Conservation (phyloP, 2,797 vertebrate genomes). For the Coregonus suidteri region DNA sequence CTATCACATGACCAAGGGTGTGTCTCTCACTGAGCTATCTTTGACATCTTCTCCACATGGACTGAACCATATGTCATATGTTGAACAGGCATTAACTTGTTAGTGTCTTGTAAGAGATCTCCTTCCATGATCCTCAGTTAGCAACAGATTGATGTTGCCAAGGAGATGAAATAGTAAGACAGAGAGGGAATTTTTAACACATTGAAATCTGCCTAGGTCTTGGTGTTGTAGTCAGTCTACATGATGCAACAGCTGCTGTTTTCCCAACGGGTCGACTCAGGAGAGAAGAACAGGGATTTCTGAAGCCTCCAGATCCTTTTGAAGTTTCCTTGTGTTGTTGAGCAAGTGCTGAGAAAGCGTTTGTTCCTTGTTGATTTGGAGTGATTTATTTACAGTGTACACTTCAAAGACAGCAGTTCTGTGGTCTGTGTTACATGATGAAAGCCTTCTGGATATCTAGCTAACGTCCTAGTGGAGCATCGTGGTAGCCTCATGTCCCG, state of each 20-base stretch:
- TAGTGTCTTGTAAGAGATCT: not conserved
- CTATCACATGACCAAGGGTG: not conserved
- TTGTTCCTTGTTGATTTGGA: conserved; percentile 8
- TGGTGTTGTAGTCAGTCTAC: conserved; percentile 9
- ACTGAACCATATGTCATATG: not conserved
- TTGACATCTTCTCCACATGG: not conserved
- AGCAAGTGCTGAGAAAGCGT: too few relatives aligned
- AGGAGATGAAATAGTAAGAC: conserved; percentile 49
- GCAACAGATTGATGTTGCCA: conserved; percentile 38
- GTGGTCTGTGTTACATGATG: not conserved
- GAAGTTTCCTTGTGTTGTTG: not conserved
- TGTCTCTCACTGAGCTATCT: not conserved
- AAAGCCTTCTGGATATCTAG: conserved; percentile 32
- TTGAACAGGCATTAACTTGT: not conserved
- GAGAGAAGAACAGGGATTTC: not conserved
- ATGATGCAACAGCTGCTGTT: conserved; percentile 21
- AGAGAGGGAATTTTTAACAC: not conserved
- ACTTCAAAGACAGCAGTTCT: conserved; percentile 13
- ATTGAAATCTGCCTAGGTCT: conserved; percentile 35
- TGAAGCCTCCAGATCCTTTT: not conserved
- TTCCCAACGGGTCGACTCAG: conserved; percentile 6
- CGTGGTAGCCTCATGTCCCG: conserved; percentile 2
- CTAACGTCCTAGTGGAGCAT: conserved; percentile 28
- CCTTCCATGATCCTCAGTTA: conserved; percentile 20
- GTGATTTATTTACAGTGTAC: not conserved